Conservation (phyloP, 2,113 vertebrate genomes). For the Cochlearius cochlearius region DNA sequence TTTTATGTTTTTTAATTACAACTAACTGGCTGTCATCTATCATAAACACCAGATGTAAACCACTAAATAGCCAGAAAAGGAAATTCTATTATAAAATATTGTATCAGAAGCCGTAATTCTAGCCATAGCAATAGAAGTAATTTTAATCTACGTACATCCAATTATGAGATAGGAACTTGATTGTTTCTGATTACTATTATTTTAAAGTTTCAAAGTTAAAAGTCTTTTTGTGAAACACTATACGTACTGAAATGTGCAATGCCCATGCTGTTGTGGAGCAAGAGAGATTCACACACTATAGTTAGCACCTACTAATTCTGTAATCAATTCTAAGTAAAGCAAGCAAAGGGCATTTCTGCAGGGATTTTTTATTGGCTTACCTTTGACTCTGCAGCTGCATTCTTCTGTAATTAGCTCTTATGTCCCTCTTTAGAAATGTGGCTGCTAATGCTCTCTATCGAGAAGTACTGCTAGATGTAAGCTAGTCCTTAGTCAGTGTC, state of each 20-base stretch:
- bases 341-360: neutral
- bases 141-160: neutral
- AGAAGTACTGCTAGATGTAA: neutral
- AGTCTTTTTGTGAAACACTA: neutral
- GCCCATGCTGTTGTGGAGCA: neutral
- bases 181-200: neutral
- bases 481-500: neutral
- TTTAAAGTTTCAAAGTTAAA: neutral
- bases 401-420: neutral
- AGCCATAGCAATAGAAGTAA: neutral
- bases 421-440: neutral
- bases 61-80: neutral
- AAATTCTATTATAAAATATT: neutral
- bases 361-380: neutral
- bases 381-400: neutral
- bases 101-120: neutral
- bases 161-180: neutral
- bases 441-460: neutral
- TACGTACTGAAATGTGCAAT: neutral
- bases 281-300: neutral
- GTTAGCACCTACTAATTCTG: neutral
- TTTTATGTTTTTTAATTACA: conserved; percentile 7
- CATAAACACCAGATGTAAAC: conserved; percentile 7
- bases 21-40: neutral
- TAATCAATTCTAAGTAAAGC: neutral